A percentile compares a stretch with the other conserved stretches of the same genome.
These are phyloP conservation scores for Pardosa pseudoannulata DNA, from an alignment of 2,888 invertebrate genomes.

Conservation along the genomic window DNA sequence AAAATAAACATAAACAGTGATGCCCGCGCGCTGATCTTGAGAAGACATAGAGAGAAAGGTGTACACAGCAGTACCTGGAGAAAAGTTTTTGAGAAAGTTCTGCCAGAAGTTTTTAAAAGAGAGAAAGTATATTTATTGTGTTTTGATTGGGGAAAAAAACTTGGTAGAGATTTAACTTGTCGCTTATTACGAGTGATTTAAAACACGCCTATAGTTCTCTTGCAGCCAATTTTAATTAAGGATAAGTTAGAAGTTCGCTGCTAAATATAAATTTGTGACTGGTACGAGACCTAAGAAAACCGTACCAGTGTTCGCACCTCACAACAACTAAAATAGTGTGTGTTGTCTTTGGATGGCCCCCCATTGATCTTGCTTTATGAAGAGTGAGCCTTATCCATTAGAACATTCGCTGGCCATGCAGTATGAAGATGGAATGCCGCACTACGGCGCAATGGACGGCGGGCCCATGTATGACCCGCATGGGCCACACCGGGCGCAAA, in stretches of 20 bases:
- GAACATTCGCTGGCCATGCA: constrained; percentile 78
- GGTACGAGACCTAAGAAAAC: neutral
- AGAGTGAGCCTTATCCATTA: constrained; percentile 70
- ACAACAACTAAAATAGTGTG: neutral
- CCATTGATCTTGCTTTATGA: constrained; percentile 59
- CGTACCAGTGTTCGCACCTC: neutral
- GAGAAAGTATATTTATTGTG: no score
- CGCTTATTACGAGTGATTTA: neutral
- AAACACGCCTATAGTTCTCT: neutral
- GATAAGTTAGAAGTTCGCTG: neutral
- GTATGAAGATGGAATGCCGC: constrained; percentile 96
- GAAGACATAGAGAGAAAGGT: no score
- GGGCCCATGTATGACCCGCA: constrained; percentile 86
- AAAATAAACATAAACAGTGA: neutral
- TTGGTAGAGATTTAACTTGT: neutral
- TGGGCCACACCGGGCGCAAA: constrained; percentile 81
- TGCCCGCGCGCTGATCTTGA: neutral
- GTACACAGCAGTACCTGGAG: no score
- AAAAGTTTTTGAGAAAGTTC: no score
- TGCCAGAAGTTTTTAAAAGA: no score
- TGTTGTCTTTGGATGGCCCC: constrained; percentile 62
- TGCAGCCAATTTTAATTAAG: neutral
- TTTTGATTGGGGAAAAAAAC: neutral
- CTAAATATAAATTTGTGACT: neutral
- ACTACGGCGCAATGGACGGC: constrained; percentile 87